Evolutionary conservation across 2,888 invertebrate species (phyloP).

Genomic region (Drosophila fungiperda): DNA sequence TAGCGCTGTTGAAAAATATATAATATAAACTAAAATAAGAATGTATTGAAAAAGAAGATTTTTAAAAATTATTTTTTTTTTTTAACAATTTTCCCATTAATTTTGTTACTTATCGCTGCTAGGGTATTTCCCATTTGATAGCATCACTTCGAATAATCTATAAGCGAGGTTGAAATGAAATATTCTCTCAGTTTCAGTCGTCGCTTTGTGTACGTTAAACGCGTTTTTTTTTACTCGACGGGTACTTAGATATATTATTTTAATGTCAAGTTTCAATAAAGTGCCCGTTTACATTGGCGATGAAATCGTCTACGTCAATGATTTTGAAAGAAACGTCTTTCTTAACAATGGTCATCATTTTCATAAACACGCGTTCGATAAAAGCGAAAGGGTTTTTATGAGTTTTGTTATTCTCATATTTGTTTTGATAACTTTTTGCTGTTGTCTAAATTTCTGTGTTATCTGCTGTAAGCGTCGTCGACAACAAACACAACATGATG

Average conservation of each 20-base stretch:
- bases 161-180: background rate
- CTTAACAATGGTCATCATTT: fast-evolving
- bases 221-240: background rate
- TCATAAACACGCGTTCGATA: background rate
- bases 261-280: background rate
- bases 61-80: no score
- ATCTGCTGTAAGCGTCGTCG: background rate
- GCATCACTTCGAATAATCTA: no score
- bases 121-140: no score
- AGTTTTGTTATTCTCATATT: background rate
- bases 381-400: background rate
- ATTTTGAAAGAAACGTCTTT: background rate
- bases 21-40: no score
- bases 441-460: constrained; percentile 3
- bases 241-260: background rate
- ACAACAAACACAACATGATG: background rate
- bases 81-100: no score
- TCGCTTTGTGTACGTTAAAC: background rate
- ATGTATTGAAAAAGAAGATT: no score
- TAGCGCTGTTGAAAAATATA: no score
- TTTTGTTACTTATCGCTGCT: no score
- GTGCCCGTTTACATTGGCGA: background rate
- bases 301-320: background rate
- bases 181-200: constrained; percentile 12
- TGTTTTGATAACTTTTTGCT: background rate